A percentile compares a stretch with the other conserved stretches of the same genome.
These are phyloP conservation scores for Sitta europaea DNA, from an alignment of 2,113 vertebrate species.

Conservation along the genomic window DNA sequence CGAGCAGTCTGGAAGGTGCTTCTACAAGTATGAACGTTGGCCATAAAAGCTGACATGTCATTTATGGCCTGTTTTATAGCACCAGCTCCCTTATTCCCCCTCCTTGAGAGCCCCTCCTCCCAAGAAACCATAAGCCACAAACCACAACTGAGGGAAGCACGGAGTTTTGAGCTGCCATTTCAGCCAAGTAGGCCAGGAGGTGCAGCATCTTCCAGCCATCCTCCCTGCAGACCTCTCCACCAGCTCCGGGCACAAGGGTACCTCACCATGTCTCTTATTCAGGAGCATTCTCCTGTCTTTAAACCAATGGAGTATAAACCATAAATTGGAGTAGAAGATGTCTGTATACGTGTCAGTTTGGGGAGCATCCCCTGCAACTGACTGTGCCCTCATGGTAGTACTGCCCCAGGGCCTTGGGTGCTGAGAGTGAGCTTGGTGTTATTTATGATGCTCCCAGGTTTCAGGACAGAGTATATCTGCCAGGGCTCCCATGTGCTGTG, in stretches of 20 bases:
- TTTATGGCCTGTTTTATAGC: background rate
- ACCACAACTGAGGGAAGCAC: background rate
- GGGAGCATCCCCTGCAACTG: background rate
- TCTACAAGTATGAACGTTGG: accelerated
- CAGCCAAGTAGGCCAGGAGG: background rate
- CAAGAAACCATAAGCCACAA: background rate
- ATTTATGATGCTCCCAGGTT: background rate
- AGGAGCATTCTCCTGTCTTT: background rate
- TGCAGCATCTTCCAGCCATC: background rate
- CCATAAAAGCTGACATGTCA: background rate
- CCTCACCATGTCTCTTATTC: background rate
- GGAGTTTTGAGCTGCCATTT: background rate
- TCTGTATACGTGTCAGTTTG: background rate
- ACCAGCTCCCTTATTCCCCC: background rate
- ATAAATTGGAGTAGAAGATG: background rate
- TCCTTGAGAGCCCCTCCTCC: accelerated
- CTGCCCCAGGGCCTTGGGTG: too few species aligned
- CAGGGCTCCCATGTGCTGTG: background rate
- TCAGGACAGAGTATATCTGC: background rate
- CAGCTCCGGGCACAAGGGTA: background rate
- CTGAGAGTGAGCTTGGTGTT: background rate
- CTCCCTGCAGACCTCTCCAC: background rate
- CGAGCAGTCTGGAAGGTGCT: background rate
- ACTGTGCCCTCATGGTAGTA: background rate
- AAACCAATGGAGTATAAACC: background rate